Percentiles rank a stretch among this genome's conserved stretches.
phyloP scores from a whole-genome alignment of 2,888 invertebrate species.

The Eristalis pertinax region DNA sequence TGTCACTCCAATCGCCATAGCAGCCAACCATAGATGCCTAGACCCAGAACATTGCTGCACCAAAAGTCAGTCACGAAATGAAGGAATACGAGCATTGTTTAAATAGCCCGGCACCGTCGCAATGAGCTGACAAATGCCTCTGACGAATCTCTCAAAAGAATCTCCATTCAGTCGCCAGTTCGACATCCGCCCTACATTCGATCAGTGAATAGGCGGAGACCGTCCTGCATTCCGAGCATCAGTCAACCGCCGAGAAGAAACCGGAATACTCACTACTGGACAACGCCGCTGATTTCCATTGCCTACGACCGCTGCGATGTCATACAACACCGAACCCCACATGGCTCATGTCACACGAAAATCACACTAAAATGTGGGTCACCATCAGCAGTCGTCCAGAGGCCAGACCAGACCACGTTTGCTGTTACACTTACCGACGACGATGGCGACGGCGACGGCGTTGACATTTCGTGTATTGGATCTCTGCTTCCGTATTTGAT shows the following conservation, averaged over 20 bases:
- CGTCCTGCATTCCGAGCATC: background rate
- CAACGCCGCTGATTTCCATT: background rate
- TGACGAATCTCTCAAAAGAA: background rate
- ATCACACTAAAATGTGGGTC: slow-evolving; percentile 67
- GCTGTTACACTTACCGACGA: slow-evolving; percentile 47
- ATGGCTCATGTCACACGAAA: slow-evolving; percentile 70
- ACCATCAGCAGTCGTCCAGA: slow-evolving; percentile 29
- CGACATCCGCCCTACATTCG: background rate
- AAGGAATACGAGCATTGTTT: too few species aligned
- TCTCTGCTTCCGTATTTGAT: slow-evolving; percentile 70
- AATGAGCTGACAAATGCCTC: background rate
- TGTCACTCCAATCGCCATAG: too few species aligned
- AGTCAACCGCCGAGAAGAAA: background rate
- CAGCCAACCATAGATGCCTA: too few species aligned
- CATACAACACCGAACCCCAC: slow-evolving; percentile 22
- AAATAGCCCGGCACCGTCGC: background rate
- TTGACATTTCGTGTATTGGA: slow-evolving; percentile 70
- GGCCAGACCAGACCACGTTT: slow-evolving; percentile 13
- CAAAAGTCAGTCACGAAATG: too few species aligned
- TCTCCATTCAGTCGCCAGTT: background rate
- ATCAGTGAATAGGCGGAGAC: background rate
- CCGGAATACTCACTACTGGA: background rate
- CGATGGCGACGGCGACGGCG: slow-evolving; percentile 32
- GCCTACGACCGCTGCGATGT: background rate
- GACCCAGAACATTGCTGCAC: too few species aligned